Percentiles rank a stretch among this genome's conserved stretches.
These are phyloP conservation scores for Fistularia commersonii DNA, from an alignment of 2,797 vertebrate genomes.

Conservation along the genomic window DNA sequence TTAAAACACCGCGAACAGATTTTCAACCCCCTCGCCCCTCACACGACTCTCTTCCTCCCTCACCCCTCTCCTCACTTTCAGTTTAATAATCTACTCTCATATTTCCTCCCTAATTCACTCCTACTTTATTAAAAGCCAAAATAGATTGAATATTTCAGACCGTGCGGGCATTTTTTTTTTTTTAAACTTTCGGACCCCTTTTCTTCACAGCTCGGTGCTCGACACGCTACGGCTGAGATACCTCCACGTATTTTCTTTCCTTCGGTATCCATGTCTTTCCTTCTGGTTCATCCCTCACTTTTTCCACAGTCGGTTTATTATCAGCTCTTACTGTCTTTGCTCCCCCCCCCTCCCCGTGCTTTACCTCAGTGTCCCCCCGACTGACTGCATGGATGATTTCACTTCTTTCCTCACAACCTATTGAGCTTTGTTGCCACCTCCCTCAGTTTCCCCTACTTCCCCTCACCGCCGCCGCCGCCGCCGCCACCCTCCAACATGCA, in stretches of 20 bases:
- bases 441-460: constrained; percentile 45
- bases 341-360: constrained; percentile 37
- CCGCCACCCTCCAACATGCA: constrained; percentile 9
- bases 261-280: constrained; percentile 9
- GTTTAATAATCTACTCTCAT: constrained; percentile 77
- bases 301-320: constrained; percentile 46
- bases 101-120: constrained; percentile 77
- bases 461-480: constrained; percentile 34
- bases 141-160: constrained; percentile 77
- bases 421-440: constrained; percentile 60
- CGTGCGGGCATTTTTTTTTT: constrained; percentile 67
- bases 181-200: no score
- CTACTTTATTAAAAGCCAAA: constrained; percentile 77
- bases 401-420: constrained; percentile 63
- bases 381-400: constrained; percentile 61
- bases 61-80: constrained; percentile 45
- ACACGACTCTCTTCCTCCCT: constrained; percentile 55
- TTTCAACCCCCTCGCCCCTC: constrained; percentile 68
- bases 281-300: constrained; percentile 43
- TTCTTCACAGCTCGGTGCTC: constrained; percentile 39
- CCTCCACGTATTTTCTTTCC: constrained; percentile 8
- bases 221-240: constrained; percentile 37
- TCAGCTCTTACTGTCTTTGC: constrained; percentile 53
- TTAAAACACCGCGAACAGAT: constrained; percentile 80
- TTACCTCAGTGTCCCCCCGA: constrained; percentile 59